Evolutionary conservation across 2,888 invertebrate species (phyloP).

Genomic region (Mellilla xanthometata): DNA sequence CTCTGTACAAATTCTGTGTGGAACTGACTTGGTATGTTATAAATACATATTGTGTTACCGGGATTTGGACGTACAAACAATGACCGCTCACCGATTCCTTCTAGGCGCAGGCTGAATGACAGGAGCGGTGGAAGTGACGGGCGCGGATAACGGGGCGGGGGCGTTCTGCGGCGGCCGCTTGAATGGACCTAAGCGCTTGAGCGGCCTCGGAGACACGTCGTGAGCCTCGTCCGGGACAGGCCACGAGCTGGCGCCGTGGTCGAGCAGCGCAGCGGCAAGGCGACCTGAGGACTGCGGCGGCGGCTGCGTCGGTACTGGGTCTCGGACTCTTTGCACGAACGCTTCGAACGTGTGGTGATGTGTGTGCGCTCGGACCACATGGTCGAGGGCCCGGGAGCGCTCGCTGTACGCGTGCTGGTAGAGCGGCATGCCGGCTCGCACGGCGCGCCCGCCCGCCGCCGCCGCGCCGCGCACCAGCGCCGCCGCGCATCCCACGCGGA

Average conservation of each 20-base stretch:
- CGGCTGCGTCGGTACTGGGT: slow-evolving; percentile 45
- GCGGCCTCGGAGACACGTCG: slow-evolving; percentile 84
- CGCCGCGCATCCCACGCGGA: slow-evolving; percentile 85
- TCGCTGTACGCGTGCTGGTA: slow-evolving; percentile 98
- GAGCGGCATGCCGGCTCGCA: slow-evolving; percentile 93
- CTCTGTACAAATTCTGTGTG: too few species aligned
- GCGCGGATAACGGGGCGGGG: slow-evolving; percentile 39
- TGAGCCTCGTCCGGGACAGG: slow-evolving; percentile 50
- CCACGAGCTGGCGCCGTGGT: slow-evolving; percentile 76
- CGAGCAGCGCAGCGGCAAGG: slow-evolving; percentile 83
- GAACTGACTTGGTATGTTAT: too few species aligned
- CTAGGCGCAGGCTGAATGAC: slow-evolving; percentile 40
- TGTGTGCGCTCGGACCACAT: slow-evolving; percentile 92
- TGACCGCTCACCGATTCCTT: slow-evolving; percentile 59
- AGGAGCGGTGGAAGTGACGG: slow-evolving; percentile 38
- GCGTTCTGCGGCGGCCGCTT: slow-evolving; percentile 65
- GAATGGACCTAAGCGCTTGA: slow-evolving; percentile 87
- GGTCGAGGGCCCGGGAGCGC: slow-evolving; percentile 91
- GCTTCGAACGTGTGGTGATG: slow-evolving; percentile 95
- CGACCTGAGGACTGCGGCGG: slow-evolving; percentile 65
- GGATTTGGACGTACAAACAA: not conserved
- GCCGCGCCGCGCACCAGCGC: slow-evolving; percentile 94
- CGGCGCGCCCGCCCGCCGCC: slow-evolving; percentile 95
- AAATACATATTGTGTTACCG: too few species aligned
- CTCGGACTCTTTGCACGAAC: slow-evolving; percentile 77